Base-by-base conservation (phyloP, 2,797 vertebrate species). In the Notoglanidium macrostoma region DNA sequence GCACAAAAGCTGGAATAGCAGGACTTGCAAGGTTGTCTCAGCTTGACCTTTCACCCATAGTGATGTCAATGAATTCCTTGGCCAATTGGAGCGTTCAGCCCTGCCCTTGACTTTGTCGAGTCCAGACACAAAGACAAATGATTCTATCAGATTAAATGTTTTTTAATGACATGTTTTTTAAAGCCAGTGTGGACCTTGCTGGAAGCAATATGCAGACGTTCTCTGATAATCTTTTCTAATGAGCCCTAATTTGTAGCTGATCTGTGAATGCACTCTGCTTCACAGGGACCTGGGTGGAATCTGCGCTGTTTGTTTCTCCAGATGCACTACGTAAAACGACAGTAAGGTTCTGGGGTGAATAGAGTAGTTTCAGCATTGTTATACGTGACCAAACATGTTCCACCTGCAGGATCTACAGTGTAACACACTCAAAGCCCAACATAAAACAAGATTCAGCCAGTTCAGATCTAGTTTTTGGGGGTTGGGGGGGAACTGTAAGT, bases 121-220 rank as follows among this genome's bases (percentile, higher is more conserved):
- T 92, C 93, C 93, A 95, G 96, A 97, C 96, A 95, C 94, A 95
- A 97, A 98, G 97, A 98, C 97, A 97, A 98, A 98, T 97, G 97
- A 96, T 96, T 96, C 97, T 95, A 97, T 97, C 96, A 96, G 93
- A 96, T 95, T 95, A 97, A 98, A 97, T 97, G 97, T 96, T 96
- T 96, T 96, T 95, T 97, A 98, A 98, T 98, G 96, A 96, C 94
- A 96, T 95, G 35, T 49, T 49, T 49, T 49, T 49, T 49, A 49
- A 49, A 92, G 89, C 91, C 88, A 91, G 90, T 78, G n/a, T 91
- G 84, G 87, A 92, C 90, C 90, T 93, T 92, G 92, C 95, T 95
- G 95, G 95, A 95, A 96, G 96, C 96, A 96, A 97, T 95, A 97
- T 96, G 95, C 94, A 95, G 94, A 94, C 96, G 96, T 89, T 93